Conservation (phyloP, 2,113 vertebrate species). For the Neoarius graeffei region DNA sequence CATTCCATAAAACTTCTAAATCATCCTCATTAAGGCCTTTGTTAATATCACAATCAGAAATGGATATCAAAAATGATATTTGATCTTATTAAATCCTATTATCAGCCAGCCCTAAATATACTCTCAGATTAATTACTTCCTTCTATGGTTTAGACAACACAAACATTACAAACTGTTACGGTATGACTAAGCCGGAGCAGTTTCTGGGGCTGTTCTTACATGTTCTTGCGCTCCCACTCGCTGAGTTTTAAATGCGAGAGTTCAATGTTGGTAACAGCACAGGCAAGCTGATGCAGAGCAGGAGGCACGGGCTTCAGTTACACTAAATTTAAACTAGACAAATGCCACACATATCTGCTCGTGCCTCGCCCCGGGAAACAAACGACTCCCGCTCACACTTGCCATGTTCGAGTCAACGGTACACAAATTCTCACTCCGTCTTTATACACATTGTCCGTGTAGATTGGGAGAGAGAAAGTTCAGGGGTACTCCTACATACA, state of each 20-base stretch:
- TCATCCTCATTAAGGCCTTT: neutral
- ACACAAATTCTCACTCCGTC: constrained; percentile 1
- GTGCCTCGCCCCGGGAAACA: constrained; percentile 75
- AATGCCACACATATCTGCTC: constrained; percentile 80
- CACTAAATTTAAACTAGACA: constrained; percentile 84
- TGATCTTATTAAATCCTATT: neutral
- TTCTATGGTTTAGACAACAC: neutral
- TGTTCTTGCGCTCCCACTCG: neutral
- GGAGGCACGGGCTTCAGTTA: constrained; percentile 76
- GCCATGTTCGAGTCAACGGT: constrained; percentile 54
- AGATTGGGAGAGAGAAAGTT: neutral
- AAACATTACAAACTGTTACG: neutral
- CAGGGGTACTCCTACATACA: neutral
- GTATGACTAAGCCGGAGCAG: neutral
- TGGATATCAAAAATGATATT: neutral
- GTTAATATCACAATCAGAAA: neutral
- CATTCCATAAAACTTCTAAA: neutral
- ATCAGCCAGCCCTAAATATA: neutral
- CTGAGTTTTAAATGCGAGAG: constrained; percentile 54
- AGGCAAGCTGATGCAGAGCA: constrained; percentile 71
- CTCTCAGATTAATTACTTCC: neutral
- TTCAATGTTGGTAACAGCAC: constrained; percentile 65
- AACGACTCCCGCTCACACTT: constrained; percentile 70
- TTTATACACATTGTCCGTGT: constrained; percentile 12
- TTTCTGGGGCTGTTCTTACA: neutral